These are phyloP conservation scores for Microtus oregoni DNA, from an alignment of 2,113 vertebrate genomes.

Conservation along the genomic window DNA sequence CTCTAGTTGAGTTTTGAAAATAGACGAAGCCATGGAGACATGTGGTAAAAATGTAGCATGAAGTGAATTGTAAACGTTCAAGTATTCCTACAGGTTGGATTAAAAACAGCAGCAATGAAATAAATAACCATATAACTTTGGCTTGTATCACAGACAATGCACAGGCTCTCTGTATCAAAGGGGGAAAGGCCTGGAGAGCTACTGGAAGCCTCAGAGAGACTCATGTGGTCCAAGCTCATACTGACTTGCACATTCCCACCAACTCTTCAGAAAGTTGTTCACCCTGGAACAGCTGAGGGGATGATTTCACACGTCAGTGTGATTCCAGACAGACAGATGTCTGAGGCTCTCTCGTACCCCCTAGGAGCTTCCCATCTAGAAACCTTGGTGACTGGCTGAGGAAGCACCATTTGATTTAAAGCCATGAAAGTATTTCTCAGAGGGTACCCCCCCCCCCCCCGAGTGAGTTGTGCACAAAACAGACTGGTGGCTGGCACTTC, in stretches of 20 bases:
- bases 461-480: neutral
- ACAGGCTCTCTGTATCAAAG: slow-evolving; percentile 60
- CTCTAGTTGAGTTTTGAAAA: slow-evolving; percentile 54
- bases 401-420: slow-evolving; percentile 8
- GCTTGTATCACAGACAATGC: neutral
- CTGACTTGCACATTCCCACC: neutral
- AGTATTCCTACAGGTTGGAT: slow-evolving; percentile 73
- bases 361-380: neutral
- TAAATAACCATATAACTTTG: slow-evolving; percentile 47
- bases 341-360: neutral
- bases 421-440: slow-evolving; percentile 16
- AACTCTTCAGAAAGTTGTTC: neutral
- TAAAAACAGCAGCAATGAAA: slow-evolving; percentile 73
- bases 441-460: neutral
- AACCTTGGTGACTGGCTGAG: neutral
- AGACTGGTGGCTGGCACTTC: neutral
- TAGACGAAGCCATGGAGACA: slow-evolving; percentile 61
- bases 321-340: neutral
- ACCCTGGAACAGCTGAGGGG: neutral
- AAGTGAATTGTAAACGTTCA: slow-evolving; percentile 80
- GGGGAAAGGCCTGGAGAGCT: neutral
- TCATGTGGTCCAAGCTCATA: slow-evolving; percentile 22
- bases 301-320: neutral
- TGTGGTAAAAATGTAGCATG: slow-evolving; percentile 51
- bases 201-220: neutral